Conservation (phyloP, 2,888 invertebrate species). For the Protodeltote pygarga region DNA sequence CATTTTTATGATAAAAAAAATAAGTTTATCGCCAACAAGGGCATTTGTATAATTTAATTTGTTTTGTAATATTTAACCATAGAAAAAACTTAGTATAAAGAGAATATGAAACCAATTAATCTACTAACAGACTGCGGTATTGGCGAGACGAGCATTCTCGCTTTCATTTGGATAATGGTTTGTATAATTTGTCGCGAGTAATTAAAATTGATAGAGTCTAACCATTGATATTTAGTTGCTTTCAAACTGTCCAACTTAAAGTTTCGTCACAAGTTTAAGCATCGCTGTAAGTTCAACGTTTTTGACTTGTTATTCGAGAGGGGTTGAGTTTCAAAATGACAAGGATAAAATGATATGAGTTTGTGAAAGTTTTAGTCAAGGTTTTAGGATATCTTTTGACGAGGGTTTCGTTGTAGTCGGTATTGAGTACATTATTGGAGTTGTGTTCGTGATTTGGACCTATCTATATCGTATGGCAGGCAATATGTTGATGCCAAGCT, state of each 20-base stretch:
- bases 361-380: constrained; percentile 19
- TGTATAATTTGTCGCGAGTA: constrained; percentile 67
- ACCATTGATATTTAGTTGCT: constrained; percentile 62
- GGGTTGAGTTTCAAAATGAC: constrained; percentile 34
- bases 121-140: constrained; percentile 27
- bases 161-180: constrained; percentile 75
- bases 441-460: too few species aligned
- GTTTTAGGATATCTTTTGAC: constrained; percentile 32
- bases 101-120: constrained; percentile 52
- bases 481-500: too few species aligned
- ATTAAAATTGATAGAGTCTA: constrained; percentile 71
- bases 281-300: constrained; percentile 27
- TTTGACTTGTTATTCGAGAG: constrained; percentile 40
- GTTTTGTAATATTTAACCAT: constrained; percentile 48
- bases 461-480: too few species aligned
- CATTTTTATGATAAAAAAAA: too few species aligned
- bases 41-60: constrained; percentile 47
- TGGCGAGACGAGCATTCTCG: constrained; percentile 49
- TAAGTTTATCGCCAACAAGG: constrained; percentile 43
- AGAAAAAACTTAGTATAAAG: constrained; percentile 32
- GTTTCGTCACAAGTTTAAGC: constrained; percentile 24
- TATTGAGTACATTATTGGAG: too few species aligned
- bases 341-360: constrained; percentile 31
- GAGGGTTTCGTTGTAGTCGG: constrained; percentile 18
- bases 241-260: constrained; percentile 32